Evolutionary conservation across 1,140 invertebrate genomes (phyloP), one percentile per base, ranked within the genome.

Genomic region (Gonioctena quinquepunctata): DNA sequence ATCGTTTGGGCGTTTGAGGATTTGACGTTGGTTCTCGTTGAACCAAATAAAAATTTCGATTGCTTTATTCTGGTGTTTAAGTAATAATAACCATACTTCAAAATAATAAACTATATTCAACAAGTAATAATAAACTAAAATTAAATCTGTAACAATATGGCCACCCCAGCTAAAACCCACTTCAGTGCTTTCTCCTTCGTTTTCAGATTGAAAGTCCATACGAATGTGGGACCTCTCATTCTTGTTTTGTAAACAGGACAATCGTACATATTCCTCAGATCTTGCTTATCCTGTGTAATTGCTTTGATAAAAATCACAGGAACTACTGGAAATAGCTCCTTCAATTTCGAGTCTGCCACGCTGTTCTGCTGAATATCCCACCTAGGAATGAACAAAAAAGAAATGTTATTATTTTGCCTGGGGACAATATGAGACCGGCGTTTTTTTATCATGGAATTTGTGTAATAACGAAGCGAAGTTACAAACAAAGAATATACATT

Each of bases 151-250:
- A 99, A 86, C 19, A 98, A 83, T 26, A 99, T 88, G 5, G 95
- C 94, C 0, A 97, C 96, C 8, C 96, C 96, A 13, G 93, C 96
- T 22, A 98, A 83, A 2, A 94, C 92, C 96, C 96, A 99, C 78
- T 95, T 95, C 0, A 93, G 89, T 0, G 95, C 85, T 74, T 93
- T 94, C 76, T 96, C 94, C 81, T 92, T 94, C 0, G 91, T 94
- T 85, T 93, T 95, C 8, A 99, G 85, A 83, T 96, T 97, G 80
- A 98, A 98, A 0, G 95, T 98, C 96, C 96, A 98, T 1, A 98
- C 94, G 79, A 90, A 99, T 0, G 96, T 98, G 2, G 93, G 92
- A 2, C 96, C 96, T 71, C 96, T 87, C 77, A 86, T 87, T 76
- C 88, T 88, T 6, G 94, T 97, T 84, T 96, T 96, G 82, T 98